Evolutionary conservation across 2,888 invertebrate genomes (phyloP).

Genomic region (Crossocerus cetratus): DNA sequence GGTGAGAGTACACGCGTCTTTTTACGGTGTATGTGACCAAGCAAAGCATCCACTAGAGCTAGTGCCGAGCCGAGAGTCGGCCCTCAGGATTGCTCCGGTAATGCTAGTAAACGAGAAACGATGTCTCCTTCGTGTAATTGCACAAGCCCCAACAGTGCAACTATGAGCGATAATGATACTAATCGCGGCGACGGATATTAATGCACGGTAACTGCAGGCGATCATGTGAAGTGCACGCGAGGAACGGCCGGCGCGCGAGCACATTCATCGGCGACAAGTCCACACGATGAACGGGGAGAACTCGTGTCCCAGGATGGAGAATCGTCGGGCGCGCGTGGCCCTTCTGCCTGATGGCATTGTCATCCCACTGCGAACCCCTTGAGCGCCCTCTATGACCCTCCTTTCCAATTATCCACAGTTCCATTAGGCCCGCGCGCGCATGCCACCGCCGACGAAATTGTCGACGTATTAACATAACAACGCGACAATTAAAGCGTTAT

Average conservation of each 20-base stretch:
- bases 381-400: conserved; percentile 31
- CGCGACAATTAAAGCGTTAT: conserved; percentile 67
- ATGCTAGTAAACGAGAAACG: background rate
- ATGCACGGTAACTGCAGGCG: conserved; percentile 7
- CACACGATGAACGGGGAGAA: conserved; percentile 31
- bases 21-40: no score
- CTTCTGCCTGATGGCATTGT: conserved; percentile 63
- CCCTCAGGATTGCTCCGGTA: background rate
- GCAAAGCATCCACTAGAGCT: no score
- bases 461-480: conserved; percentile 73
- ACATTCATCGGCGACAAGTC: conserved; percentile 27
- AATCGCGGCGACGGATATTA: conserved; percentile 3
- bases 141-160: background rate
- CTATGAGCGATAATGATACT: conserved; percentile 1
- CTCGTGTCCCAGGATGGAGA: conserved; percentile 36
- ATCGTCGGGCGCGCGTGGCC: conserved; percentile 53
- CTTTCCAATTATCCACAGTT: conserved; percentile 70
- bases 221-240: conserved; percentile 8
- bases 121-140: conserved; percentile 1
- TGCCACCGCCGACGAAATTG: conserved; percentile 66
- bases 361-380: conserved; percentile 49
- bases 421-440: conserved; percentile 68
- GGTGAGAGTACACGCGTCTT: no score
- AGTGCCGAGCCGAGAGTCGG: no score
- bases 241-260: background rate